These are phyloP conservation scores for Strongylocentrotus purpuratus DNA, from an alignment of 35 echinoderm and acorn worm species.

Conservation along the genomic window DNA sequence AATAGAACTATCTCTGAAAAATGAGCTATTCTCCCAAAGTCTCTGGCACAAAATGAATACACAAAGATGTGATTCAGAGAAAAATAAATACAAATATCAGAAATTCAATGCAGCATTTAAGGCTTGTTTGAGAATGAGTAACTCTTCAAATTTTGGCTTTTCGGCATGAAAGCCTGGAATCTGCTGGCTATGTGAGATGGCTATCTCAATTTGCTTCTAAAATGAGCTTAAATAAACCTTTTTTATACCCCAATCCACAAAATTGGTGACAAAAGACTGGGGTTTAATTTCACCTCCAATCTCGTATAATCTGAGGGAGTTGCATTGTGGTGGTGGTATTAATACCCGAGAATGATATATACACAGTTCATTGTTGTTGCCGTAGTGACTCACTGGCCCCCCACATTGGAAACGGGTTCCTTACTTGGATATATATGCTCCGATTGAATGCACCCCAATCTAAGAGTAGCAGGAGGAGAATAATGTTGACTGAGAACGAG, in stretches of 20 bases:
- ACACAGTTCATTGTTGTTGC: slow-evolving; percentile 1
- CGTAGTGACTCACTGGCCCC: slow-evolving; percentile 7
- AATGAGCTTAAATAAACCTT: background rate
- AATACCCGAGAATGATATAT: slow-evolving; percentile 13
- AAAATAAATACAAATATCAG: slow-evolving; percentile 8
- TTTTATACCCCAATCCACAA: background rate
- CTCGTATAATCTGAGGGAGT: background rate
- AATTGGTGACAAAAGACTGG: background rate
- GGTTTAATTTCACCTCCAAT: background rate
- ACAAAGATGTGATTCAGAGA: background rate
- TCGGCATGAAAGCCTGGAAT: background rate
- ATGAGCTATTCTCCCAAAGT: background rate
- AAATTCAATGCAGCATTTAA: background rate
- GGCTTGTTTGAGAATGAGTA: slow-evolving; percentile 2
- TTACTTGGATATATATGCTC: background rate
- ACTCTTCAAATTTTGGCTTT: slow-evolving; percentile 12
- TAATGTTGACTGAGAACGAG: slow-evolving; percentile 32
- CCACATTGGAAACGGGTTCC: background rate
- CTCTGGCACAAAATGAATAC: background rate
- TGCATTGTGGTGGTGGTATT: background rate
- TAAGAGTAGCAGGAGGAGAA: slow-evolving; percentile 17
- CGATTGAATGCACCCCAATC: slow-evolving; percentile 2
- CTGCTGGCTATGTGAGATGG: background rate
- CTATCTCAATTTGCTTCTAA: background rate
- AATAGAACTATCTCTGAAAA: too few relatives aligned